phyloP scores from a whole-genome alignment of 1,140 invertebrate species.

The Philopotamus ludificatus region DNA sequence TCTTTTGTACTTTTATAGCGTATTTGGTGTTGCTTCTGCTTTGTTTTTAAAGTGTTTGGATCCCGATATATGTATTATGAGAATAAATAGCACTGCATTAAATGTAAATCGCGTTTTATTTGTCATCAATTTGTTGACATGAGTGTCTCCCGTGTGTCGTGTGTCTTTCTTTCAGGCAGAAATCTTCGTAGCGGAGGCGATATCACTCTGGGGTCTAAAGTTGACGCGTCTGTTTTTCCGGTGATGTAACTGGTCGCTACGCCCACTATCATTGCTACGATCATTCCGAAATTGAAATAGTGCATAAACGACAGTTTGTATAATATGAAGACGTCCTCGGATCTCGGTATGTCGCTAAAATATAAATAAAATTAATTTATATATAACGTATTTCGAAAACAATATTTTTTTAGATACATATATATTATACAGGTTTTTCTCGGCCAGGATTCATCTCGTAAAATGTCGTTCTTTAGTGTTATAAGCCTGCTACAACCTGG shows the following conservation, averaged over 20 bases:
- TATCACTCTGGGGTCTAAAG: constrained; percentile 61
- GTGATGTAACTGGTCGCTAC: constrained; percentile 66
- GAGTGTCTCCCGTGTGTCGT: background rate
- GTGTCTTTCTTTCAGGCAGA: constrained; percentile 17
- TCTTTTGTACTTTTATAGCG: constrained; percentile 42
- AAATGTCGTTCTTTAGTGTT: background rate
- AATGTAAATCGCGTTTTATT: constrained; percentile 9
- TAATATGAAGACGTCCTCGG: constrained; percentile 28
- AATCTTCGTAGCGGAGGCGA: constrained; percentile 50
- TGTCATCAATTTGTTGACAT: background rate
- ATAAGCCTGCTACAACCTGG: too few relatives aligned
- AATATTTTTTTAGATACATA: background rate
- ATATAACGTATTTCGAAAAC: background rate
- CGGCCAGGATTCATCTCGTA: background rate
- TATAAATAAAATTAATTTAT: background rate
- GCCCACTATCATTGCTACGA: constrained; percentile 65
- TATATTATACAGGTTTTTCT: background rate
- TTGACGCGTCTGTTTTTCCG: constrained; percentile 57
- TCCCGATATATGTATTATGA: constrained; percentile 33
- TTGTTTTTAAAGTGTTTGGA: constrained; percentile 36
- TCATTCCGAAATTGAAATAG: constrained; percentile 51
- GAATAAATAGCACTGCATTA: constrained; percentile 38
- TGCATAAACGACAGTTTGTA: constrained; percentile 31
- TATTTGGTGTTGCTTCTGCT: constrained; percentile 40
- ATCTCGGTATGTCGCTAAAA: background rate